phyloP scores from a whole-genome alignment of 2,797 vertebrate genomes.

The Lindbergichthys nudifrons region DNA sequence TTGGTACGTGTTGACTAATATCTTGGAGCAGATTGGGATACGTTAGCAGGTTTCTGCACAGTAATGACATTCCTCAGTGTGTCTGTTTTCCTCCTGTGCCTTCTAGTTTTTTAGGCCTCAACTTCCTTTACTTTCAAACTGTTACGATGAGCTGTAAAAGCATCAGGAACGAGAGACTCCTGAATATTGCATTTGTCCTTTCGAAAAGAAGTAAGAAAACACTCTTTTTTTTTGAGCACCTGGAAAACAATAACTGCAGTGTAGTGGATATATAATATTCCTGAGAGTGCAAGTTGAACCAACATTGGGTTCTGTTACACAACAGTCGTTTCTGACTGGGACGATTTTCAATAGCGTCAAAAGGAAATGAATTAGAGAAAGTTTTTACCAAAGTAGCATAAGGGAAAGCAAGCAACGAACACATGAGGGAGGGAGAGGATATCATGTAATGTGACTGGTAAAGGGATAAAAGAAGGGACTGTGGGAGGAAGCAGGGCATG shows the following conservation, averaged over 20 bases:
- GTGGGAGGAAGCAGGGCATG: slow-evolving; percentile 59
- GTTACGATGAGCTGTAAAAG: slow-evolving; percentile 1
- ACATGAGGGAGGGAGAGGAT: slow-evolving; percentile 36
- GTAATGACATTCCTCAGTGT: slow-evolving; percentile 74
- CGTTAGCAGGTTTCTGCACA: slow-evolving; percentile 61
- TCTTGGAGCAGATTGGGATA: slow-evolving; percentile 62
- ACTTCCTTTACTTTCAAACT: slow-evolving; percentile 31
- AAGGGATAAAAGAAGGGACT: slow-evolving; percentile 67
- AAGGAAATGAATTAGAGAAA: slow-evolving; percentile 27
- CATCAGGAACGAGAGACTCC: not conserved
- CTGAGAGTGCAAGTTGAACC: slow-evolving; percentile 45
- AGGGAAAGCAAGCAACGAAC: slow-evolving; percentile 38
- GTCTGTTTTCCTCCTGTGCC: slow-evolving; percentile 70
- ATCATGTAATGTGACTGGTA: slow-evolving; percentile 65
- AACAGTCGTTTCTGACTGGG: slow-evolving; percentile 45
- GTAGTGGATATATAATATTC: slow-evolving; percentile 35
- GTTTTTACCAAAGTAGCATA: slow-evolving; percentile 42
- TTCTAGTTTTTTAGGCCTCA: slow-evolving; percentile 21
- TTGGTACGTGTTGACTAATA: slow-evolving; percentile 60
- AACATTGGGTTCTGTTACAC: slow-evolving; percentile 46
- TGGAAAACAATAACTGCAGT: slow-evolving; percentile 36
- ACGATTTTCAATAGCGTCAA: slow-evolving; percentile 34
- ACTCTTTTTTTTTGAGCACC: not conserved
- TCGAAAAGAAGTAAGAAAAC: slow-evolving; percentile 14
- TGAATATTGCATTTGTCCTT: slow-evolving; percentile 23